Evolutionary conservation across 2,888 invertebrate species (phyloP).

Genomic region (Chymomyza fuscimana): DNA sequence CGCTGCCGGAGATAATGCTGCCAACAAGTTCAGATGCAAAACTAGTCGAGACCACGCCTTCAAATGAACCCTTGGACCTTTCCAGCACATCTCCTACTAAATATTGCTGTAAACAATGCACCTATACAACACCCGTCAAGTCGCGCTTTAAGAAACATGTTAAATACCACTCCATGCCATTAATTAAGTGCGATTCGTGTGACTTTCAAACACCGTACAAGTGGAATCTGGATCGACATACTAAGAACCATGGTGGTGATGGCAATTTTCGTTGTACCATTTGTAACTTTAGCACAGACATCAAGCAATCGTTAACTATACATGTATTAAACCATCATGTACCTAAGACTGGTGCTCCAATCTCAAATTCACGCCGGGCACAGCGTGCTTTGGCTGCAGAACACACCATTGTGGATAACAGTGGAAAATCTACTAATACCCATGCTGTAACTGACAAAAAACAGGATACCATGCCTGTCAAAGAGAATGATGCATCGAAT

Average conservation of each 20-base stretch:
- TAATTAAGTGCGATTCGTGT: slow-evolving; percentile 95
- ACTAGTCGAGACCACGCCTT: background rate
- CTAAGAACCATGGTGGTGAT: slow-evolving; percentile 92
- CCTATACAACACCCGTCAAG: slow-evolving; percentile 93
- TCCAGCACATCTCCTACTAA: slow-evolving; percentile 80
- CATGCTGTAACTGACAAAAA: too few relatives aligned
- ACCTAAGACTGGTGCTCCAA: slow-evolving; percentile 78
- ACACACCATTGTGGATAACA: slow-evolving; percentile 84
- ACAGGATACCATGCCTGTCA: background rate
- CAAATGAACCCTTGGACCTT: background rate
- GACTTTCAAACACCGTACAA: slow-evolving; percentile 95
- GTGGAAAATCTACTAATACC: slow-evolving; percentile 82
- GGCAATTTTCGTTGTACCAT: slow-evolving; percentile 90
- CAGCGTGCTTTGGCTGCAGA: slow-evolving; percentile 77
- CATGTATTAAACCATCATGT: slow-evolving; percentile 95
- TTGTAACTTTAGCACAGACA: slow-evolving; percentile 94
- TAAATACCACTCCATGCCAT: slow-evolving; percentile 95
- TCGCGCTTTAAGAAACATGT: slow-evolving; percentile 95
- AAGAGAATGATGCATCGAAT: background rate
- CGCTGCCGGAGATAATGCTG: slow-evolving; percentile 12
- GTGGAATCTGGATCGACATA: slow-evolving; percentile 96
- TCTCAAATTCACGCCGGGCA: background rate
- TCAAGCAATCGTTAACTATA: slow-evolving; percentile 93
- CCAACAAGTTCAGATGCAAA: background rate
- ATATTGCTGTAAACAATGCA: slow-evolving; percentile 93